These are phyloP conservation scores for Lepus europaeus DNA, from an alignment of 2,113 vertebrate genomes.

Conservation along the genomic window DNA sequence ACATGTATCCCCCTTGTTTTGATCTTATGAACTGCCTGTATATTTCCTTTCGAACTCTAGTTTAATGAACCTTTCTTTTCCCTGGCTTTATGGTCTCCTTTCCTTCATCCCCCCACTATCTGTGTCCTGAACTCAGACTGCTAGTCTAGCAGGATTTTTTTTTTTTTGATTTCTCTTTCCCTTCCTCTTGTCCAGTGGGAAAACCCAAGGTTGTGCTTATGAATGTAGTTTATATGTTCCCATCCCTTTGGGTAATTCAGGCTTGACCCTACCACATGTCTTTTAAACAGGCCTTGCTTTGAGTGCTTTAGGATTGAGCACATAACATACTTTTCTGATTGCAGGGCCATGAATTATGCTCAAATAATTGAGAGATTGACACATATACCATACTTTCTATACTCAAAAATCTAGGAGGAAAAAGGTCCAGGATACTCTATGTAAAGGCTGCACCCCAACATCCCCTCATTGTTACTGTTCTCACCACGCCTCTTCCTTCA, in stretches of 20 bases:
- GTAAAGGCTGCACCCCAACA: background rate
- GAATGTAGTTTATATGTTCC: conserved; percentile 42
- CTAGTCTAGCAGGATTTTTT: conserved; percentile 79
- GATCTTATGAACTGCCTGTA: conserved; percentile 87
- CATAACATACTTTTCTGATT: background rate
- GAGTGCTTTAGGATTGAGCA: background rate
- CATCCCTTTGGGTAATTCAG: conserved; percentile 59
- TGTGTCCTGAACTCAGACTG: conserved; percentile 65
- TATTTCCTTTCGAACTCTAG: conserved; percentile 86
- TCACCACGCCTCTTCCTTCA: background rate
- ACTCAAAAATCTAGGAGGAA: background rate
- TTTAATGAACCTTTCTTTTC: conserved; percentile 86
- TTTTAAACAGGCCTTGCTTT: conserved; percentile 29
- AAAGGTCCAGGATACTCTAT: background rate
- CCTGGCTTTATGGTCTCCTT: conserved; percentile 77
- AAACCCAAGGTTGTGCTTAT: conserved; percentile 66
- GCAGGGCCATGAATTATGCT: background rate
- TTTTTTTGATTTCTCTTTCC: conserved; percentile 66
- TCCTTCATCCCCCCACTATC: conserved; percentile 31
- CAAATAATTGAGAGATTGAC: background rate
- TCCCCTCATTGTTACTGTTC: background rate
- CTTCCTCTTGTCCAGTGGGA: conserved; percentile 55
- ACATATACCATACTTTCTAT: background rate
- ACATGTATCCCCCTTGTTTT: conserved; percentile 85
- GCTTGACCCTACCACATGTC: conserved; percentile 58